These are phyloP conservation scores for Vireo griseus DNA, from an alignment of 2,797 vertebrate species.

Conservation along the genomic window DNA sequence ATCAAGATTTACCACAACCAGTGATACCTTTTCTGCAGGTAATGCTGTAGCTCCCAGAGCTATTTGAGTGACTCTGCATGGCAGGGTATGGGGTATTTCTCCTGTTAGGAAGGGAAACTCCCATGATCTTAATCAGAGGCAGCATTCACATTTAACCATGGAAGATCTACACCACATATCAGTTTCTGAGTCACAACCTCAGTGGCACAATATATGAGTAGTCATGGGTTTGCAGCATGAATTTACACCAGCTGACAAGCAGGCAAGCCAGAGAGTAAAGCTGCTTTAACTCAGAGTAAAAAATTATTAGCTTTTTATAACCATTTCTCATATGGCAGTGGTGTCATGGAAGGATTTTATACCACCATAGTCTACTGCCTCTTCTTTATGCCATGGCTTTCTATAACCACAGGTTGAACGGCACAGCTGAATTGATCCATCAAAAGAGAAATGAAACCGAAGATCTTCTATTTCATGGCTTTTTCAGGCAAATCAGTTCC, in stretches of 20 bases:
- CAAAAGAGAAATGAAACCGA: background rate
- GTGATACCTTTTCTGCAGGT: background rate
- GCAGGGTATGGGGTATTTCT: background rate
- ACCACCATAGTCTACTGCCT: background rate
- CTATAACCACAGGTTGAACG: background rate
- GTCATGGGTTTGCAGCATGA: background rate
- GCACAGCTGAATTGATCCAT: background rate
- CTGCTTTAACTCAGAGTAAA: background rate
- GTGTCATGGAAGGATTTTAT: background rate
- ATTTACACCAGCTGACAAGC: background rate
- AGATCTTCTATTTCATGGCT: background rate
- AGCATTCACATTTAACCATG: background rate
- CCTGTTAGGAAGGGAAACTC: background rate
- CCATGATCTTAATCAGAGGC: background rate
- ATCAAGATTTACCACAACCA: background rate
- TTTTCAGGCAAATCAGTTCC: background rate
- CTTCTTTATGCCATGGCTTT: background rate
- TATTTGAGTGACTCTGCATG: background rate
- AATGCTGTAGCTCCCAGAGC: background rate
- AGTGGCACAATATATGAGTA: background rate
- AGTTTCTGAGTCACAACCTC: background rate
- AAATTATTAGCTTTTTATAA: background rate
- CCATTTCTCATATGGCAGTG: background rate
- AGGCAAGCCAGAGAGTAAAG: background rate
- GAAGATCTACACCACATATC: background rate